Percentiles rank a stretch among this genome's conserved stretches.
These are phyloP conservation scores for Lasioglossum calceatum DNA, from an alignment of 2,888 invertebrate species.

Conservation along the genomic window DNA sequence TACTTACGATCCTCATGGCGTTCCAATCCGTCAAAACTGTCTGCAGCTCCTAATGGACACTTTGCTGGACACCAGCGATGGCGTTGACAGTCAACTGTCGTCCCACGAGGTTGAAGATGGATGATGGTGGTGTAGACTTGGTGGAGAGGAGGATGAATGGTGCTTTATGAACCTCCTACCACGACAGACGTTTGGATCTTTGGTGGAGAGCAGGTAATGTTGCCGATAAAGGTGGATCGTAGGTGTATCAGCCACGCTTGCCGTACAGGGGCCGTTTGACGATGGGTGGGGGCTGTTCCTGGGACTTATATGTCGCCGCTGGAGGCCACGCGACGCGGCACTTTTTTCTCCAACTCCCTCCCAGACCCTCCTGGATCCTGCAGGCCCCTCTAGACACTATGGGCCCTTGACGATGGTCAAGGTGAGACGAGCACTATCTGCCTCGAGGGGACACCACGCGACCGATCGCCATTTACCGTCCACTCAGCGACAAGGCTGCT, in stretches of 20 bases:
- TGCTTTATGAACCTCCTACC: neutral
- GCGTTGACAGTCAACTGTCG: neutral
- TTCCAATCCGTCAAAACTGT: conserved; percentile 11
- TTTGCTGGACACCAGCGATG: neutral
- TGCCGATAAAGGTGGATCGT: conserved; percentile 54
- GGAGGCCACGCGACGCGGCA: conserved; percentile 75
- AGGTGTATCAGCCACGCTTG: conserved; percentile 66
- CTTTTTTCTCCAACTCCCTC: conserved; percentile 49
- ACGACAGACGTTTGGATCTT: neutral
- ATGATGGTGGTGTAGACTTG: neutral
- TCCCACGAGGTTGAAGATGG: neutral
- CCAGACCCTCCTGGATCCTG: conserved; percentile 47
- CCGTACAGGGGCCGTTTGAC: conserved; percentile 78
- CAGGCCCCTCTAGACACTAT: conserved; percentile 38
- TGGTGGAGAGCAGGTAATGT: conserved; percentile 3
- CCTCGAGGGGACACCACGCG: conserved; percentile 58
- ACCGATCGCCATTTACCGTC: conserved; percentile 30
- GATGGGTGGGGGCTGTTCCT: conserved; percentile 77
- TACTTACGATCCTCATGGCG: conserved; percentile 76
- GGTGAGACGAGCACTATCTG: conserved; percentile 66
- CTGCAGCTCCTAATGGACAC: neutral
- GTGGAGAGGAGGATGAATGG: neutral
- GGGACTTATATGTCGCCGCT: conserved; percentile 80
- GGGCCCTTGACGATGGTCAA: conserved; percentile 75
- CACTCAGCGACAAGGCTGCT: conserved; percentile 8